Conservation (phyloP, 1,140 invertebrate species). For the Atta texana region DNA sequence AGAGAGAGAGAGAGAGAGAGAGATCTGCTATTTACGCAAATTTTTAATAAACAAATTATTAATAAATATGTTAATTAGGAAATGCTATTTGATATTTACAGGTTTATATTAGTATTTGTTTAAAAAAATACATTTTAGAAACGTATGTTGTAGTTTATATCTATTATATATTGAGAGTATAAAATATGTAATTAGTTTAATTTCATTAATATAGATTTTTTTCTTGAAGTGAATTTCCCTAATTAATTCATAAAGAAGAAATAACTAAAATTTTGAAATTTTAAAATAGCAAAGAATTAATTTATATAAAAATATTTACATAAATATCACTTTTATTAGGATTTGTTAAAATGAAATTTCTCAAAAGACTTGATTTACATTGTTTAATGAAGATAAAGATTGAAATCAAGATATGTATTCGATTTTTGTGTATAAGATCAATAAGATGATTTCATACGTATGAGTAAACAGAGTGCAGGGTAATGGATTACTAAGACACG, state of each 20-base stretch:
- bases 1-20: background rate
- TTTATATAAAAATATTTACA: background rate
- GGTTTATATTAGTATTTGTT: background rate
- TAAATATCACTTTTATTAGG: background rate
- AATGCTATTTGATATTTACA: background rate
- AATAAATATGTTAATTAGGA: background rate
- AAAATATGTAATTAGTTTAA: too few species aligned
- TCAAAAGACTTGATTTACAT: background rate
- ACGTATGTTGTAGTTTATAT: too few species aligned
- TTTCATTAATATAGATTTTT: background rate
- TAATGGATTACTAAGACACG: constrained; percentile 51
- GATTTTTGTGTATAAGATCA: constrained; percentile 38
- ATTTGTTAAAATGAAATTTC: background rate
- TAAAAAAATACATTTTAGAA: too few species aligned
- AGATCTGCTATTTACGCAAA: background rate
- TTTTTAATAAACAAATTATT: background rate
- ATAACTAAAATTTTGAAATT: background rate
- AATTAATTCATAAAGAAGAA: background rate
- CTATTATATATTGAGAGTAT: too few species aligned
- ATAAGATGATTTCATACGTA: constrained; percentile 8
- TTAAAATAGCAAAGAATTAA: background rate
- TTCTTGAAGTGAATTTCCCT: background rate
- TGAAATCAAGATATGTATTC: background rate
- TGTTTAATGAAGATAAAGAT: background rate
- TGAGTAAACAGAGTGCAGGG: constrained; percentile 14